Base-by-base conservation (phyloP, 2,888 invertebrate genomes). In the Cepaea hortensis region DNA sequence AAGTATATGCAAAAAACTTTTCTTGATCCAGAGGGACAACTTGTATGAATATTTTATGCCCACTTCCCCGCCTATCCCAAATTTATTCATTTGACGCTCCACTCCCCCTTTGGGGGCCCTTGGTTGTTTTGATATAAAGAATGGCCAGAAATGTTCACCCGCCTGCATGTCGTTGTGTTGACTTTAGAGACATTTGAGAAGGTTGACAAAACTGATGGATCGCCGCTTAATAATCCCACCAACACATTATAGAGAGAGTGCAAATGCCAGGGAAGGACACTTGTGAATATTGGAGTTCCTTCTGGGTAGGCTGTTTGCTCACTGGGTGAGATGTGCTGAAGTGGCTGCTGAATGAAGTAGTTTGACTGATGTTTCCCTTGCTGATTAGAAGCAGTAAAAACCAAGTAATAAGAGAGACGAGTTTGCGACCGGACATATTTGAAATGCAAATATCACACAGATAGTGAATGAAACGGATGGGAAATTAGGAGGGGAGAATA, bases 191-290 rank as follows among this genome's bases (percentile, higher is more conserved):
- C 81, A 81, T 68, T 70, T 70, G 7, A 23, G 68, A 20, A n/a
- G 20, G 4, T 46, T 68, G 70, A 50, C 68, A 61, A 81, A 70
- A 70, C 48, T 81, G 70, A 81, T 50, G 81, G 81, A 81, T 81
- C 68, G 48, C 48, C 81, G 70, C 68, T 81, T 70, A 50, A 81
- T 81, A 81, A 62, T 62, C 20, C 48, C 46, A 11, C 20, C 68
- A 13, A n/a, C 48, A 65, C 23, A 46, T 11, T 15, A 2, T 50
- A 13, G 68, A 70, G 48, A n/a, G 70, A n/a, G 20, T 70, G 50
- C 70, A 81, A 81, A 81, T 81, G 81, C 20, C 81, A 81, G 70
- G 3, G 15, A 35, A 35, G 46, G 48, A 61, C 81, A 68, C 81
- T 48, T 50, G 20, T n/a, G 0, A 7, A 70, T 46, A 48, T 68